Percentiles rank a stretch among this genome's conserved stretches.
Evolutionary conservation across 2,888 invertebrate species (phyloP).

Genomic region (Boloria selene): DNA sequence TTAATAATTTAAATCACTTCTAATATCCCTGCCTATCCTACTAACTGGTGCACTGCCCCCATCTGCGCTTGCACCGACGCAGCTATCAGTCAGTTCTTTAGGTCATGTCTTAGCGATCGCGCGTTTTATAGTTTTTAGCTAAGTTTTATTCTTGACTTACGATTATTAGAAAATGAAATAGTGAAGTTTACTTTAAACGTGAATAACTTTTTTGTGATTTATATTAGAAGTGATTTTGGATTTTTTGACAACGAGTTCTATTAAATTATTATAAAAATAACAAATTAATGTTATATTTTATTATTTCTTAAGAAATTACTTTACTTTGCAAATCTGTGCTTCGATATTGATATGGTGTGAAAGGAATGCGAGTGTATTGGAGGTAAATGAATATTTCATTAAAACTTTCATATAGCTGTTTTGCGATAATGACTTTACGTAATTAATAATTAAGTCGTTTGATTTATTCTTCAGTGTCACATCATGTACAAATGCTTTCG

Average conservation of each 20-base stretch:
- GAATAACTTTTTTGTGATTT: too few relatives aligned
- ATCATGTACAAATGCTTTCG: slow-evolving; percentile 17
- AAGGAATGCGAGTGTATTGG: slow-evolving; percentile 39
- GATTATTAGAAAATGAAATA: too few relatives aligned
- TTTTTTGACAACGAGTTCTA: too few relatives aligned
- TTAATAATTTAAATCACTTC: neutral
- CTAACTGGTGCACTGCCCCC: neutral
- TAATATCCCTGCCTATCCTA: slow-evolving; percentile 3
- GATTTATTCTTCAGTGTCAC: slow-evolving; percentile 28
- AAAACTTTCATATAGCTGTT: slow-evolving; percentile 37
- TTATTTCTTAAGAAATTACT: too few relatives aligned
- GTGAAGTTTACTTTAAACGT: too few relatives aligned
- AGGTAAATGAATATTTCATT: slow-evolving; percentile 43
- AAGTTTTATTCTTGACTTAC: neutral
- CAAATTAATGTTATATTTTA: too few relatives aligned
- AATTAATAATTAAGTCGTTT: slow-evolving; percentile 28
- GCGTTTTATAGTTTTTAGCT: slow-evolving; percentile 26
- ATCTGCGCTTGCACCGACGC: slow-evolving; percentile 38
- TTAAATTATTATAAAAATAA: too few relatives aligned
- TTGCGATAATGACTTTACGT: slow-evolving; percentile 29
- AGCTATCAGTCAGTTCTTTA: slow-evolving; percentile 42
- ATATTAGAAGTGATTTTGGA: too few relatives aligned
- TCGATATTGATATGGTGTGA: slow-evolving; percentile 10
- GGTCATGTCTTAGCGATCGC: slow-evolving; percentile 38
- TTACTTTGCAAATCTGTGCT: neutral